Conservation (phyloP, 1,140 invertebrate genomes). For the Zaprionus africanus region DNA sequence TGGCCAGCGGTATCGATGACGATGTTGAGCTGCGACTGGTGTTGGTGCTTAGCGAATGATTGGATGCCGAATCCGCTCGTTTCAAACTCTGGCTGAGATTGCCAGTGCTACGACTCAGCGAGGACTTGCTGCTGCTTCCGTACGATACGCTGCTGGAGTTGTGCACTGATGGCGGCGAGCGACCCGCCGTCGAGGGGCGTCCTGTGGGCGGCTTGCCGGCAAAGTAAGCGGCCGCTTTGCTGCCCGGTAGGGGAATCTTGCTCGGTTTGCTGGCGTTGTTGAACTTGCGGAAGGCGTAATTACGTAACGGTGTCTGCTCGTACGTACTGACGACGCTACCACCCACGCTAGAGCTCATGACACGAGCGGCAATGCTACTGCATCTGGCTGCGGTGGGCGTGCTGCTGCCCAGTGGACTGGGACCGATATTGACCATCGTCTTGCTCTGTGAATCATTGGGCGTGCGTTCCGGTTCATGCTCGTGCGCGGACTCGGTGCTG, state of each 20-base stretch:
- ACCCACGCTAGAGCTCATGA: conserved; percentile 79
- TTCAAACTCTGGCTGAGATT: conserved; percentile 84
- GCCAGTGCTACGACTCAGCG: conserved; percentile 83
- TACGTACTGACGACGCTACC: conserved; percentile 69
- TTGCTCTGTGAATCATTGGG: conserved; percentile 57
- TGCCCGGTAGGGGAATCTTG: conserved; percentile 89
- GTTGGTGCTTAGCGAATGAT: conserved; percentile 75
- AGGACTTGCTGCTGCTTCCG: conserved; percentile 81
- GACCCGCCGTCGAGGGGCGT: conserved; percentile 60
- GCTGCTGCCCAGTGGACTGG: conserved; percentile 83
- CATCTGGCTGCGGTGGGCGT: conserved; percentile 84
- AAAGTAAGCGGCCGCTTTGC: conserved; percentile 81
- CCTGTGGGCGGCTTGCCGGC: conserved; percentile 86
- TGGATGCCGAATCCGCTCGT: conserved; percentile 84
- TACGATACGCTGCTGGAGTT: conserved; percentile 84
- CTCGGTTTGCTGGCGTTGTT: conserved; percentile 87
- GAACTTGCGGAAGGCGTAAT: conserved; percentile 64
- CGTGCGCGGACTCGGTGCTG: conserved; percentile 87
- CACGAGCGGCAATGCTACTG: conserved; percentile 64
- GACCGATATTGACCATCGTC: conserved; percentile 53
- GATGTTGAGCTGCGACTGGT: conserved; percentile 80
- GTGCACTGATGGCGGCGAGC: conserved; percentile 77
- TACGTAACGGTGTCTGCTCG: conserved; percentile 58
- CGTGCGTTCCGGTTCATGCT: conserved; percentile 83
- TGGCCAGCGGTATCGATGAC: conserved; percentile 81